phyloP scores from a whole-genome alignment of 2,113 vertebrate genomes.

The Ranitomeya imitator region DNA sequence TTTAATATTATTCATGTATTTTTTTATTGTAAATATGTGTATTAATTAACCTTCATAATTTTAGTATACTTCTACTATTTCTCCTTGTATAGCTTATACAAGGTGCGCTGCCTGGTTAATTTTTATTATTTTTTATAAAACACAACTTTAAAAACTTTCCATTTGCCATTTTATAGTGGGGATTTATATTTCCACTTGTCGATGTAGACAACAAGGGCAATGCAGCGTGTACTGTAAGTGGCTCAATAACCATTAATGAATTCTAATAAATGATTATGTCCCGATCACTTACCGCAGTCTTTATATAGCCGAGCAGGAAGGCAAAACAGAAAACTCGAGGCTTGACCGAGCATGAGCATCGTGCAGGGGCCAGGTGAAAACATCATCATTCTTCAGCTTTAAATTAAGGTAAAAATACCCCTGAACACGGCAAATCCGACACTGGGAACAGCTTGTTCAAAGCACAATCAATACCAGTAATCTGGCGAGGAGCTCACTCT shows the following conservation, averaged over 20 bases:
- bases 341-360: conserved; percentile 23
- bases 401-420: conserved; percentile 78
- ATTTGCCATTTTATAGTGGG: background rate
- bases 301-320: background rate
- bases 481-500: conserved; percentile 43
- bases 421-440: conserved; percentile 67
- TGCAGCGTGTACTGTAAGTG: background rate
- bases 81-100: too few relatives aligned
- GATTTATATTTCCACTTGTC: background rate
- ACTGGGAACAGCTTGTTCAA: conserved; percentile 64
- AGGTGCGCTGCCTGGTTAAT: too few relatives aligned
- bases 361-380: conserved; percentile 65
- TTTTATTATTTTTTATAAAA: too few relatives aligned
- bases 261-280: background rate
- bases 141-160: too few relatives aligned
- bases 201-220: background rate
- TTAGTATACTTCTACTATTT: too few relatives aligned
- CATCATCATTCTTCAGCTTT: conserved; percentile 62
- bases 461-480: conserved; percentile 73
- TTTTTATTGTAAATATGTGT: too few relatives aligned
- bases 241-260: background rate
- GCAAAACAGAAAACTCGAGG: conserved; percentile 53
- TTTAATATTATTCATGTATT: too few relatives aligned
- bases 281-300: background rate
- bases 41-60: too few relatives aligned